Evolutionary conservation across 2,797 vertebrate genomes (phyloP), one percentile per base, ranked within the genome.

Genomic region (Hippocampus kuda): DNA sequence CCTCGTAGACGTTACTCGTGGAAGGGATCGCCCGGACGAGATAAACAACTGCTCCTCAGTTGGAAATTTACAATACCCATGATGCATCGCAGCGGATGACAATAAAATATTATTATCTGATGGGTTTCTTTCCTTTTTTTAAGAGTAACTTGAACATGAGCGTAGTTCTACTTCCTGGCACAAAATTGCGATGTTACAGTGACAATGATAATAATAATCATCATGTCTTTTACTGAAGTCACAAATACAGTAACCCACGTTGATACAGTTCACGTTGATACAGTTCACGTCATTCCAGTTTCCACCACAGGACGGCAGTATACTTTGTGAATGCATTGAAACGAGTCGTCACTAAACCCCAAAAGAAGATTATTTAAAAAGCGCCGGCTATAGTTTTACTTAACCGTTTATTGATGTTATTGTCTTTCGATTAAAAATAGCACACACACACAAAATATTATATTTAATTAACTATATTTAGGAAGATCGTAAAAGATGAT

Each of bases 21-120:
- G 5, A 4, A 27, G 13, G 26, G 24, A 12, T 6, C 46, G 69
- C 70, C 76, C 72, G 71, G 77, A 68, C 56, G 38, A 62, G 76
- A 82, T 78, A 81, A 84, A 81, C 68, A 69, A 65, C 41, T 13
- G 1, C 9, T 20, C 22, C 51, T 0, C 13, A 9, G 1, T 3
- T 7, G 0, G 0, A 0, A 46, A 71, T 87, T 88, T 68, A 75
- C 85, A 68, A 72, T 66, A 18, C 54, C 87, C 88, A 67, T 53
- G 26, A 76, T 85, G 86, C 84, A 87, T n/a, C 72, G 0, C 76
- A 12, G 42, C 13, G 27, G 27, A 18, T 61, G 6, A 61, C 8
- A 3, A 38, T 38, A 18, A 22, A 46, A 24, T 46, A 44, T 24
- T 44, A 64, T 42, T 10, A 61, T 16, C 8, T 34, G 7, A 27